phyloP scores from a whole-genome alignment of 2,888 invertebrate species.

The Yponomeuta plumbellus region DNA sequence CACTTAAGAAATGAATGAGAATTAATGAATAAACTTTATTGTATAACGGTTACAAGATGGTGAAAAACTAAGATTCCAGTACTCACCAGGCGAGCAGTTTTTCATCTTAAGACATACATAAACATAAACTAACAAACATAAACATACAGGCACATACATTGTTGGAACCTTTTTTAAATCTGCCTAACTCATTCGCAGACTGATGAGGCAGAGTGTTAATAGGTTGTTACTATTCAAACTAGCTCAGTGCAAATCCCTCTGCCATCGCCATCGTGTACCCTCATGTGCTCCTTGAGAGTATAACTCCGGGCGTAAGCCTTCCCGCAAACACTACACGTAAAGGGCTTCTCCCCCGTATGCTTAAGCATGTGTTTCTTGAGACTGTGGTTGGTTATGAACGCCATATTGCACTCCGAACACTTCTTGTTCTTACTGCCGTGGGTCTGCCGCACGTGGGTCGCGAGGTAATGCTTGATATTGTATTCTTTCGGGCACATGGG shows the following conservation, averaged over 20 bases:
- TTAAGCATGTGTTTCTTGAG: slow-evolving; percentile 65
- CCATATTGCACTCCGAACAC: slow-evolving; percentile 64
- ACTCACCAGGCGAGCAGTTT: too few relatives aligned
- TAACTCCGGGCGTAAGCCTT: slow-evolving; percentile 49
- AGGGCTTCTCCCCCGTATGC: slow-evolving; percentile 58
- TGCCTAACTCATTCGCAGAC: too few relatives aligned
- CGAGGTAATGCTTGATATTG: slow-evolving; percentile 61
- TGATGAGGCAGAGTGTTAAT: too few relatives aligned
- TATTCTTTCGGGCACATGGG: slow-evolving; percentile 51
- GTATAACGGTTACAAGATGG: too few relatives aligned
- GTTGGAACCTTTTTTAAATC: too few relatives aligned
- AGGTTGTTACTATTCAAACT: too few relatives aligned
- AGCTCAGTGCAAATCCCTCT: slow-evolving; percentile 29
- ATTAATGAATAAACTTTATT: too few relatives aligned
- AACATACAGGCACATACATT: too few relatives aligned
- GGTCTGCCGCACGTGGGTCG: slow-evolving; percentile 60
- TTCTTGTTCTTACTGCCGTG: slow-evolving; percentile 65
- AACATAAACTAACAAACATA: too few relatives aligned
- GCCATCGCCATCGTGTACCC: slow-evolving; percentile 50
- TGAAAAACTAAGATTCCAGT: too few relatives aligned
- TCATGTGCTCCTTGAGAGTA: slow-evolving; percentile 45
- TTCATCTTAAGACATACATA: too few relatives aligned
- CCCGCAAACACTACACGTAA: slow-evolving; percentile 49
- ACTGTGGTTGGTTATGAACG: slow-evolving; percentile 65
- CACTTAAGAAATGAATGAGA: too few relatives aligned